A percentile compares a stretch with the other conserved stretches of the same genome.
Evolutionary conservation across 2,797 vertebrate genomes (phyloP).

Genomic region (Carapus acus): DNA sequence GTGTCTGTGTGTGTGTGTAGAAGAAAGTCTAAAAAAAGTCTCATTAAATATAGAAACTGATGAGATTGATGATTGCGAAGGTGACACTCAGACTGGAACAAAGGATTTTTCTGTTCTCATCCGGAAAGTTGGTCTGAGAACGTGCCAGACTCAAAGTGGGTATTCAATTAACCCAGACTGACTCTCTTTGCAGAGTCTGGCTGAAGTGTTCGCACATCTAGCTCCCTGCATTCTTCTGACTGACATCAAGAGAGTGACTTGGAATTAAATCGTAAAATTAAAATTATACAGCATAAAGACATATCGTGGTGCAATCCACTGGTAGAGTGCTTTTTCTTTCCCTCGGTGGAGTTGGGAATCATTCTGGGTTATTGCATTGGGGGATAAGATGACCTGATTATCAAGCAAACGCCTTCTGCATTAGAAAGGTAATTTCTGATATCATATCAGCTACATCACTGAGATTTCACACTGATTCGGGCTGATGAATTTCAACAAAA

Average conservation of each 20-base stretch:
- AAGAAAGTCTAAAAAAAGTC: neutral
- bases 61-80: constrained; percentile 27
- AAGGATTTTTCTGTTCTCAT: constrained; percentile 27
- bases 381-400: constrained; percentile 47
- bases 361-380: constrained; percentile 39
- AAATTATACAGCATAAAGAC: constrained; percentile 61
- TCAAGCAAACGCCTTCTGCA: constrained; percentile 43
- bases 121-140: constrained; percentile 45
- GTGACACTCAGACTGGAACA: constrained; percentile 17
- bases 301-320: constrained; percentile 43
- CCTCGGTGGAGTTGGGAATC: constrained; percentile 25
- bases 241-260: constrained; percentile 43
- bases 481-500: too few species aligned
- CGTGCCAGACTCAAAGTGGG: constrained; percentile 36
- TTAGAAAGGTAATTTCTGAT: constrained; percentile 21
- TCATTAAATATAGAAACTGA: constrained; percentile 17
- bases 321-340: constrained; percentile 2
- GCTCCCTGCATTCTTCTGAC: constrained; percentile 47
- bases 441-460: constrained; percentile 22
- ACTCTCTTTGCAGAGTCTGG: constrained; percentile 49
- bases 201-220: constrained; percentile 57
- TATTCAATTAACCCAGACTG: constrained; percentile 65
- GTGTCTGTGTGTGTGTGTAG: neutral
- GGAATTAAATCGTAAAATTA: constrained; percentile 49
- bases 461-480: too few species aligned